Conservation (phyloP, 2,888 invertebrate genomes). For the Glaucopsyche alexis region DNA sequence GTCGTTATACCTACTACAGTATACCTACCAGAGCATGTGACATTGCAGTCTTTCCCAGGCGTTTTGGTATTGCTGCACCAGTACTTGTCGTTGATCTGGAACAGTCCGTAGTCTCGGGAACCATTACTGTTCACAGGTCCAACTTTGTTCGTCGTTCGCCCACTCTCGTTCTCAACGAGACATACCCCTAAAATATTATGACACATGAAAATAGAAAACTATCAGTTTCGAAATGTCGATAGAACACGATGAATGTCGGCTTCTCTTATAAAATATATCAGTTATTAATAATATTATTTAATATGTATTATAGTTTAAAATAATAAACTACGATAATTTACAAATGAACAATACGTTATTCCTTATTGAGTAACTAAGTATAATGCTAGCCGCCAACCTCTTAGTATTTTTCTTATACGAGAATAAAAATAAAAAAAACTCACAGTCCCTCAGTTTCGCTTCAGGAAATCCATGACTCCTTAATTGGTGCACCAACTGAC, state of each 20-base stretch:
- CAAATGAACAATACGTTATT: too few species aligned
- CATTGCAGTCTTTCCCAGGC: conserved; percentile 66
- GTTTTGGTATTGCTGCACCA: conserved; percentile 62
- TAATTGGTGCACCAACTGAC: conserved; percentile 36
- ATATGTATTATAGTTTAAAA: too few species aligned
- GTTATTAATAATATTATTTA: too few species aligned
- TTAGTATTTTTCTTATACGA: too few species aligned
- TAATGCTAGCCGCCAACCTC: too few species aligned
- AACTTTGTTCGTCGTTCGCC: conserved; percentile 59
- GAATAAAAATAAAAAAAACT: conserved; percentile 31
- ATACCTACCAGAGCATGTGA: conserved; percentile 54
- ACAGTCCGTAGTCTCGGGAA: conserved; percentile 73
- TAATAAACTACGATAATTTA: too few species aligned
- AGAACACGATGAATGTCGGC: too few species aligned
- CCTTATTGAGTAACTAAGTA: too few species aligned
- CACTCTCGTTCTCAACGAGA: conserved; percentile 67
- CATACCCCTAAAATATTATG: conserved; percentile 61
- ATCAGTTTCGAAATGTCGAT: too few species aligned
- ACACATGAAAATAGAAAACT: too few species aligned
- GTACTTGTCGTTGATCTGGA: conserved; percentile 72
- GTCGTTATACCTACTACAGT: too few species aligned
- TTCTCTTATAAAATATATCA: too few species aligned
- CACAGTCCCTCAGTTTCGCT: conserved; percentile 51
- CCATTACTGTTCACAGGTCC: conserved; percentile 68
- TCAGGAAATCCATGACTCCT: conserved; percentile 51